phyloP scores from a whole-genome alignment of 2,888 invertebrate species.

The Dynastes hyllus region DNA sequence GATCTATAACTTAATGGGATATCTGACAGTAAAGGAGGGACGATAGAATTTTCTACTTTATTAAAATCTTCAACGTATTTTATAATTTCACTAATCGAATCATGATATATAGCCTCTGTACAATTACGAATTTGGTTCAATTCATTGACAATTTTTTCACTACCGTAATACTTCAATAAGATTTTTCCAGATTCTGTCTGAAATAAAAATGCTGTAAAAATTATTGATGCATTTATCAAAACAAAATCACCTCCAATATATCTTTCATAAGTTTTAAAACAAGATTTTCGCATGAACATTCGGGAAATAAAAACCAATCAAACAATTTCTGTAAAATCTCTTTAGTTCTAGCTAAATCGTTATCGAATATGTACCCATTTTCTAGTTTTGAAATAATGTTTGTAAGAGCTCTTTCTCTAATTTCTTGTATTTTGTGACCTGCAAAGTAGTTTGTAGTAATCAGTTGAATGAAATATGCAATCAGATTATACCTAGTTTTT shows the following conservation, averaged over 20 bases:
- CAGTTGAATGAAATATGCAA: not conserved
- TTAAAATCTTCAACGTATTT: constrained; percentile 68
- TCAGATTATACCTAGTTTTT: constrained; percentile 65
- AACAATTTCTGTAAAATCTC: constrained; percentile 76
- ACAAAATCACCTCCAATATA: constrained; percentile 71
- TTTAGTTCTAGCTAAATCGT: constrained; percentile 75
- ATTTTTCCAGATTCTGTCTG: constrained; percentile 74
- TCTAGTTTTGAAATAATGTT: constrained; percentile 76
- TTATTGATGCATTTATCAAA: not conserved
- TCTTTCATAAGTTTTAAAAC: constrained; percentile 75
- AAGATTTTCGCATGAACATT: constrained; percentile 73
- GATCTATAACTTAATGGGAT: constrained; percentile 66
- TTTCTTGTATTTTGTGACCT: constrained; percentile 70
- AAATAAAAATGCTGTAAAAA: constrained; percentile 59
- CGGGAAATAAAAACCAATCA: constrained; percentile 77
- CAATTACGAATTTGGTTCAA: constrained; percentile 70
- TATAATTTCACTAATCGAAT: constrained; percentile 71
- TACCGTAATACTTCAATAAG: constrained; percentile 73
- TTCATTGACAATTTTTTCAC: constrained; percentile 68
- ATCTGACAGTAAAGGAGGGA: constrained; percentile 72
- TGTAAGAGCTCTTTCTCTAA: constrained; percentile 68
- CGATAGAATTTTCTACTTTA: constrained; percentile 67
- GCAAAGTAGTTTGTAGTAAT: constrained; percentile 45
- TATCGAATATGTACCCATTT: constrained; percentile 76
- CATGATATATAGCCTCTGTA: constrained; percentile 69